phyloP scores from a whole-genome alignment of 1,140 invertebrate genomes.

The Anadara kagoshimensis region DNA sequence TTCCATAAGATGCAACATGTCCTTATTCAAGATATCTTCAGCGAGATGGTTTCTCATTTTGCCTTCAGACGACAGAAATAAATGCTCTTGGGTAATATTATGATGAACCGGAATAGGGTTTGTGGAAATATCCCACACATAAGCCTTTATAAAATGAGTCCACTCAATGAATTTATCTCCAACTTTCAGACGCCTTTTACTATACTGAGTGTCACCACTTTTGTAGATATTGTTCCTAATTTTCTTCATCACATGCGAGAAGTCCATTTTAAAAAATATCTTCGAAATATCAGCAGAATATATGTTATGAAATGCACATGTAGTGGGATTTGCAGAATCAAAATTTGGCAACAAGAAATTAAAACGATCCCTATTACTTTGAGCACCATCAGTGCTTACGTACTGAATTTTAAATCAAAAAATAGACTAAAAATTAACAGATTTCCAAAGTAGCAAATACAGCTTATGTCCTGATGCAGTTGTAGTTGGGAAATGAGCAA shows the following conservation, averaged over 20 bases:
- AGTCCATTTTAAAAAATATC: conserved; percentile 42
- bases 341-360: not conserved
- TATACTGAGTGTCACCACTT: conserved; percentile 9
- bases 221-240: conserved; percentile 23
- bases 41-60: conserved; percentile 29
- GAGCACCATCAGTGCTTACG: conserved; percentile 34
- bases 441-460: conserved; percentile 36
- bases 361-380: conserved; percentile 22
- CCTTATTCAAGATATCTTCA: conserved; percentile 6
- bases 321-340: not conserved
- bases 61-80: not conserved
- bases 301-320: conserved; percentile 5
- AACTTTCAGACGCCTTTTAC: conserved; percentile 12
- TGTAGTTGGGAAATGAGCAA: conserved; percentile 33
- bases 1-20: conserved; percentile 26
- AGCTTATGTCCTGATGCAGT: conserved; percentile 24
- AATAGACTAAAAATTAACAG: conserved; percentile 18
- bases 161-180: conserved; percentile 16
- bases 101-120: conserved; percentile 2
- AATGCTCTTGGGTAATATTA: conserved; percentile 21
- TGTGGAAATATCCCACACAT: not conserved
- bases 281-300: not conserved
- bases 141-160: not conserved
- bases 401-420: conserved; percentile 23
- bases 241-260: conserved; percentile 22